phyloP scores from a whole-genome alignment of 1,140 invertebrate genomes.

The Heliconius congener region DNA sequence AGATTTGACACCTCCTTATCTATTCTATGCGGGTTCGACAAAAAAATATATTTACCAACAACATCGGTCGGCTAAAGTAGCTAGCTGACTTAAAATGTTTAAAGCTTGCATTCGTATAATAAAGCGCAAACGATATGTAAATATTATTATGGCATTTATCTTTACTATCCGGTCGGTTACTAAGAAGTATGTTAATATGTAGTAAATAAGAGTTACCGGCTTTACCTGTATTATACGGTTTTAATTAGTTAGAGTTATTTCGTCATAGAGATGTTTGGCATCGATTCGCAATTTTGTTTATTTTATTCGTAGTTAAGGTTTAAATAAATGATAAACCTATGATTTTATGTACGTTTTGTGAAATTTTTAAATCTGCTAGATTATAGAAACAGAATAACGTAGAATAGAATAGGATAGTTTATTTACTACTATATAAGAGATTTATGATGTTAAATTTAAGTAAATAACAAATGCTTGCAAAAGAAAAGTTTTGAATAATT shows the following conservation, averaged over 20 bases:
- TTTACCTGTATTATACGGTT: constrained; percentile 48
- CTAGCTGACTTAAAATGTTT: constrained; percentile 35
- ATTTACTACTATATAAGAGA: not conserved
- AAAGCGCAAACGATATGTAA: constrained; percentile 45
- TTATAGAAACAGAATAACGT: not conserved
- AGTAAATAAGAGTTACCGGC: constrained; percentile 29
- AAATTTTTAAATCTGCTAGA: not conserved
- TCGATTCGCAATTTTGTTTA: not conserved
- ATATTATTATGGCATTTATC: constrained; percentile 54
- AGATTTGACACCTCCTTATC: constrained; percentile 61
- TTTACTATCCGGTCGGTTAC: constrained; percentile 52
- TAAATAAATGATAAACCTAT: not conserved
- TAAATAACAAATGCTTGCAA: not conserved
- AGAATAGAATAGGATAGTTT: not conserved
- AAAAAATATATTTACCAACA: not conserved
- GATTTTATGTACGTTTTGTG: not conserved
- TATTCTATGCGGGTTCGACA: not conserved
- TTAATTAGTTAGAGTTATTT: constrained; percentile 54
- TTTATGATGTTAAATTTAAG: not conserved
- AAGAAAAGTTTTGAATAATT: not conserved
- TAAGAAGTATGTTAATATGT: constrained; percentile 56
- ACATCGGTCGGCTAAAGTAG: constrained; percentile 19
- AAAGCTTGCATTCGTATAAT: constrained; percentile 36
- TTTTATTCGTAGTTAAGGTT: not conserved
- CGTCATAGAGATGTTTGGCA: constrained; percentile 13